A percentile compares a stretch with the other conserved stretches of the same genome.
Conservation (phyloP, 2,797 vertebrate genomes). For the Euphonia xanthogaster region DNA sequence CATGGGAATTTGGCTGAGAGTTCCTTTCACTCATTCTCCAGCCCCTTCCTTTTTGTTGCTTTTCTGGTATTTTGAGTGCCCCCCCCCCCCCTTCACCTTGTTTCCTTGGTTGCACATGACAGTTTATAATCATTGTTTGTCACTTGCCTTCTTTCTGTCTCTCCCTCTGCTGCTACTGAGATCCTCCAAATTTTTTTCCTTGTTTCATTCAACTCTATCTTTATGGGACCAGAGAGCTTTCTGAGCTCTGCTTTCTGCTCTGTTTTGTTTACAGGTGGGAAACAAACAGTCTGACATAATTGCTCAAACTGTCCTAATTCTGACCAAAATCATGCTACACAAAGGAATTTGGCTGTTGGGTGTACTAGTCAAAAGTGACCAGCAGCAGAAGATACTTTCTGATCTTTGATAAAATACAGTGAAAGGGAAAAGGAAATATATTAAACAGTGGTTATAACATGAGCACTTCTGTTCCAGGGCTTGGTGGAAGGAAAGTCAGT, state of each 20-base stretch:
- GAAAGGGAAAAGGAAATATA: not conserved
- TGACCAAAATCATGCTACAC: not conserved
- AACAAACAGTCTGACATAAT: not conserved
- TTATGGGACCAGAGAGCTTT: not conserved
- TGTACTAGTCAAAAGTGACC: not conserved
- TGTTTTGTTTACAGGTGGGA: not conserved
- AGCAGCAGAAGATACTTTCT: not conserved
- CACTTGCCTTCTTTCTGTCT: not conserved
- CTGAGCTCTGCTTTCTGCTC: not conserved
- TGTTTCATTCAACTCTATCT: not conserved
- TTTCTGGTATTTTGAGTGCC: not conserved
- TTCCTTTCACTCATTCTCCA: not conserved
- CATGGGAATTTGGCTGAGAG: not conserved
- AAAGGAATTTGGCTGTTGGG: not conserved
- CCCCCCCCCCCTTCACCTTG: not conserved
- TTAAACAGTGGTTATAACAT: not conserved
- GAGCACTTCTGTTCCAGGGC: not conserved
- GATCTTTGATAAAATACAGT: not conserved
- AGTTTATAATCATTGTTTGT: not conserved
- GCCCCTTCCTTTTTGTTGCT: not conserved
- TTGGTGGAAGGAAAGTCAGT: not conserved
- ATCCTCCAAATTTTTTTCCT: not conserved
- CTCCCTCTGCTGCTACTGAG: not conserved
- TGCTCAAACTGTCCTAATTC: not conserved
- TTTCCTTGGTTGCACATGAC: not conserved